Conservation (phyloP, 2,888 invertebrate genomes). For the Panzeria rudis region DNA sequence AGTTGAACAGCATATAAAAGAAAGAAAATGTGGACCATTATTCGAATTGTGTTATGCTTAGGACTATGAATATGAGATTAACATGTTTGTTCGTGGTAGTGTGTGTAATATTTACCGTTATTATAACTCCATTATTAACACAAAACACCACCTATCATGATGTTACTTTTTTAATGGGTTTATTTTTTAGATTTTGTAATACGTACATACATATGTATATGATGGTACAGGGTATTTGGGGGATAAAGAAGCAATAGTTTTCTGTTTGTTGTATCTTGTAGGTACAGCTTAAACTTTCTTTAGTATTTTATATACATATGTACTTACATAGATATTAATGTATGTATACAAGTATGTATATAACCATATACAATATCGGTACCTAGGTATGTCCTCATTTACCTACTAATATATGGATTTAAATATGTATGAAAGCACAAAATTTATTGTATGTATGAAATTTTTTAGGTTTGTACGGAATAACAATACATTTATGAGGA, state of each 20-base stretch:
- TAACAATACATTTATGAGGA: not conserved
- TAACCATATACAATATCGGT: too few species aligned
- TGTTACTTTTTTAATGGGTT: constrained; percentile 4
- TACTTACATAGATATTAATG: too few species aligned
- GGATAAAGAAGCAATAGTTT: too few species aligned
- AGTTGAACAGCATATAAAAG: not conserved
- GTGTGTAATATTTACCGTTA: constrained; percentile 28
- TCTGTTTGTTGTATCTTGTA: too few species aligned
- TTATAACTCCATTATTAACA: constrained; percentile 60
- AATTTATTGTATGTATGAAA: too few species aligned
- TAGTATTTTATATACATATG: too few species aligned
- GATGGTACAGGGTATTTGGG: too few species aligned
- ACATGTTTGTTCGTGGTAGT: not conserved
- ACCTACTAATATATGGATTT: too few species aligned
- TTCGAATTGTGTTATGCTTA: constrained; percentile 15
- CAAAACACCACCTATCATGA: not conserved
- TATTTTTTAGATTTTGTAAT: not conserved
- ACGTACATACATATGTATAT: not conserved
- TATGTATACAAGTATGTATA: not conserved
- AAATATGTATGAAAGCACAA: too few species aligned
- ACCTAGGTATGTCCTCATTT: too few species aligned
- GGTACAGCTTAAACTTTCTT: too few species aligned
- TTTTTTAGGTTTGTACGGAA: not conserved
- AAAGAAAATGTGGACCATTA: not conserved
- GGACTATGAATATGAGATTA: constrained; percentile 60